Conservation (phyloP, 2,113 vertebrate genomes). For the Epinephelus moara region DNA sequence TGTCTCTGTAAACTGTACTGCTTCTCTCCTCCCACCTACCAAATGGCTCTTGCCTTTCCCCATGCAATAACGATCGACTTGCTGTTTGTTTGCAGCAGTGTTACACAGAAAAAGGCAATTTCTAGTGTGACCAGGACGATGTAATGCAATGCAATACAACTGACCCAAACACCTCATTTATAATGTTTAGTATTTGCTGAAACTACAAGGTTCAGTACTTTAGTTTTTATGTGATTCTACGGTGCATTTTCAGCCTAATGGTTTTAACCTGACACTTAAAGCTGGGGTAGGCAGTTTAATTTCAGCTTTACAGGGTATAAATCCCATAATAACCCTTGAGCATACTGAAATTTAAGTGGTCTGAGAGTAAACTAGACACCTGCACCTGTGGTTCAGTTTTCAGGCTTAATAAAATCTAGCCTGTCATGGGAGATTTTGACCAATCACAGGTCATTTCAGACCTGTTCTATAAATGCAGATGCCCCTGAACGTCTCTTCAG, state of each 20-base stretch:
- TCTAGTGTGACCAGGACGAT: constrained; percentile 2
- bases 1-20: background rate
- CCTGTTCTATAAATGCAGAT: too few species aligned
- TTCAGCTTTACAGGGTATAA: too few species aligned
- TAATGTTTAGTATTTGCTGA: background rate
- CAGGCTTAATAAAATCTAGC: too few species aligned
- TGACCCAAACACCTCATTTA: constrained; percentile 9
- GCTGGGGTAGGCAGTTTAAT: too few species aligned
- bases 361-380: too few species aligned
- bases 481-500: too few species aligned
- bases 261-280: background rate
- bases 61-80: constrained; percentile 38
- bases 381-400: too few species aligned
- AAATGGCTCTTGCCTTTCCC: constrained; percentile 32
- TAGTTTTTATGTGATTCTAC: background rate
- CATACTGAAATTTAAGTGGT: too few species aligned
- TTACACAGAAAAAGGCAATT: constrained; percentile 31
- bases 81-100: constrained; percentile 12
- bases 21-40: constrained; percentile 10
- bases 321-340: too few species aligned
- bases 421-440: too few species aligned
- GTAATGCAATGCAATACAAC: constrained; percentile 7
- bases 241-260: background rate
- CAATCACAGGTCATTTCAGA: too few species aligned
- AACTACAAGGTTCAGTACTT: background rate